Conservation (phyloP, 92 coral and sea anemone species). For the Epizoanthus stellaris region DNA sequence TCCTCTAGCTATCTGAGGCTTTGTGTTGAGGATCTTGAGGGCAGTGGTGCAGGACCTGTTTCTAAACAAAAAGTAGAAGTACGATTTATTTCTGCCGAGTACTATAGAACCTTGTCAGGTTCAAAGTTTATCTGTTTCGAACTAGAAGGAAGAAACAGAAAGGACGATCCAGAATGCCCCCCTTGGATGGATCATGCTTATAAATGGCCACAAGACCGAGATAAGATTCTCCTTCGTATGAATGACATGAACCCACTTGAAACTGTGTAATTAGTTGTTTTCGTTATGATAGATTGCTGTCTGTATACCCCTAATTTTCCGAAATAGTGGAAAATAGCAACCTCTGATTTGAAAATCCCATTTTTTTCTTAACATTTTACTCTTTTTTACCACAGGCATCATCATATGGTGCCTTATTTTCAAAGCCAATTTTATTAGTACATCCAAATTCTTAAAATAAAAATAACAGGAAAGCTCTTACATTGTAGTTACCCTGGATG, state of each 20-base stretch:
- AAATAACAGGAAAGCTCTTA: too few species aligned
- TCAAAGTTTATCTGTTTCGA: conserved; percentile 31
- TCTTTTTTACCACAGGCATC: too few species aligned
- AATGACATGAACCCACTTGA: conserved; percentile 5
- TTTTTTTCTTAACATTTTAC: too few species aligned
- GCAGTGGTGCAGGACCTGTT: not conserved
- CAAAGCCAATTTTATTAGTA: too few species aligned
- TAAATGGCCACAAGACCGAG: conserved; percentile 23
- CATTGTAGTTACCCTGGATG: too few species aligned
- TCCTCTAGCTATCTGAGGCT: conserved; percentile 10
- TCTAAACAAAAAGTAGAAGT: conserved; percentile 19
- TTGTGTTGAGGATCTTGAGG: conserved; percentile 1
- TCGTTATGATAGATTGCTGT: too few species aligned
- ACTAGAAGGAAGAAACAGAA: not conserved
- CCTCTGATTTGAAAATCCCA: too few species aligned
- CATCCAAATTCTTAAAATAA: too few species aligned
- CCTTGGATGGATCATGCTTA: conserved; percentile 29
- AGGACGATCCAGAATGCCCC: not conserved
- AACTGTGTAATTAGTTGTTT: not conserved
- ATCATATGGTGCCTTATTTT: too few species aligned
- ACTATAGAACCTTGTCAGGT: conserved; percentile 10
- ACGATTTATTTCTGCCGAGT: conserved; percentile 14
- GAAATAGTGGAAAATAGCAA: too few species aligned
- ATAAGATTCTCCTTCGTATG: conserved; percentile 23
- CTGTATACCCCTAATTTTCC: too few species aligned